Percentiles rank a stretch among this genome's conserved stretches.
These are phyloP conservation scores for Drosophila vallismaia DNA, from an alignment of 2,888 invertebrate genomes.

Conservation along the genomic window DNA sequence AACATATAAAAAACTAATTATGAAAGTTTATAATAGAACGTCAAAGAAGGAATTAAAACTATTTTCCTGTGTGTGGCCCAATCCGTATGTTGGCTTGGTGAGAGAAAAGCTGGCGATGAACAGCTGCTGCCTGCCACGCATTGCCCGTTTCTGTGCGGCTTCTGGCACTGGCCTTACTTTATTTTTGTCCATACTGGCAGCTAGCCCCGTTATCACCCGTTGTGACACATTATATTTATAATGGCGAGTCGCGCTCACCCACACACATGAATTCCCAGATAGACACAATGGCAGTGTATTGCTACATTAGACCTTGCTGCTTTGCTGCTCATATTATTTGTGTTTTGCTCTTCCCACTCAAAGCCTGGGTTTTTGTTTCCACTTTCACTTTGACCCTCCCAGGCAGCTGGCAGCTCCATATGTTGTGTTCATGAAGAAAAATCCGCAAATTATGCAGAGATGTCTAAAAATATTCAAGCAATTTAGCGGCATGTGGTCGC, in stretches of 20 bases:
- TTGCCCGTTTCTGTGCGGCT: slow-evolving; percentile 46
- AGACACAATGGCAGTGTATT: slow-evolving; percentile 57
- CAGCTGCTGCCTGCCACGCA: slow-evolving; percentile 53
- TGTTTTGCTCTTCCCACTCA: slow-evolving; percentile 51
- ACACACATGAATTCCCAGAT: slow-evolving; percentile 17
- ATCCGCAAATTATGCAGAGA: slow-evolving; percentile 70
- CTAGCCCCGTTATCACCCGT: slow-evolving; percentile 68
- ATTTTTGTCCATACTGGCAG: slow-evolving; percentile 50
- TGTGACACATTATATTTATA: slow-evolving; percentile 79
- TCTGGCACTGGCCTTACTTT: slow-evolving; percentile 41
- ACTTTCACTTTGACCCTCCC: slow-evolving; percentile 19
- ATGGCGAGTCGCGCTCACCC: slow-evolving; percentile 49
- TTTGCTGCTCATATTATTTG: slow-evolving; percentile 58
- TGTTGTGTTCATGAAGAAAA: slow-evolving; percentile 64
- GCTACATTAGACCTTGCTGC: slow-evolving; percentile 45
- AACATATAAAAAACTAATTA: neutral
- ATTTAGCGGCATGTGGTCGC: slow-evolving; percentile 60
- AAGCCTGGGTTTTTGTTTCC: slow-evolving; percentile 35
- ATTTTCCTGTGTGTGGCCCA: neutral
- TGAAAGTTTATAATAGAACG: neutral
- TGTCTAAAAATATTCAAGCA: slow-evolving; percentile 65
- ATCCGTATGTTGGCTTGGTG: neutral
- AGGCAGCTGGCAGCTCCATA: slow-evolving; percentile 54
- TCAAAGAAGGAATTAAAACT: neutral
- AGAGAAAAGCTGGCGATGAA: slow-evolving; percentile 5